phyloP scores from a whole-genome alignment of 2,888 invertebrate species.

The Ferrisia virgata region DNA sequence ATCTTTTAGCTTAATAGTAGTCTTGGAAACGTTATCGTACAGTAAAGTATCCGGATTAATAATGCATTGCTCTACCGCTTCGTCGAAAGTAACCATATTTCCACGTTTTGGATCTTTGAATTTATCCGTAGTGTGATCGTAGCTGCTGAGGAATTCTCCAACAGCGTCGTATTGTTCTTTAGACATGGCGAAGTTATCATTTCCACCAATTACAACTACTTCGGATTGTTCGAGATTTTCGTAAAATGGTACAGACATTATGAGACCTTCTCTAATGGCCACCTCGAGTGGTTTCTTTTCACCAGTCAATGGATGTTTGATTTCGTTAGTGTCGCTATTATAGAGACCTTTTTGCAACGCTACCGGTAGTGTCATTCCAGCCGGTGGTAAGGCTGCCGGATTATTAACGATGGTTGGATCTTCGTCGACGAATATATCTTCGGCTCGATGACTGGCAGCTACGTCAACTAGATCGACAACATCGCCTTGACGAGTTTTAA shows the following conservation, averaged over 20 bases:
- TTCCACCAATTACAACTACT: not conserved
- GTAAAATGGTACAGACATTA: constrained; percentile 61
- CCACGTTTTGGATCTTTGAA: not conserved
- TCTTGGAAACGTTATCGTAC: constrained; percentile 48
- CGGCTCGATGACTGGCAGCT: constrained; percentile 67
- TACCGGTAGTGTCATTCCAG: constrained; percentile 78
- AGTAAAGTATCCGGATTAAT: not conserved
- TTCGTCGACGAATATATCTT: constrained; percentile 61
- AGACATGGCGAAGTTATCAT: constrained; percentile 1
- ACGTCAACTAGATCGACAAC: constrained; percentile 63
- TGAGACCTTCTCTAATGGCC: constrained; percentile 71
- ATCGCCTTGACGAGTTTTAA: constrained; percentile 57
- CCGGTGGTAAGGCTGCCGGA: constrained; percentile 66
- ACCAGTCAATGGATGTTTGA: constrained; percentile 71
- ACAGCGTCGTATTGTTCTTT: not conserved
- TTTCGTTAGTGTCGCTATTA: constrained; percentile 63
- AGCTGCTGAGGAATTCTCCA: not conserved
- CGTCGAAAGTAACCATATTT: not conserved
- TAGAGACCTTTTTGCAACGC: constrained; percentile 72
- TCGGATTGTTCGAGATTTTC: constrained; percentile 9
- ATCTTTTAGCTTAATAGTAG: constrained; percentile 66
- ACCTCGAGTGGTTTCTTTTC: constrained; percentile 64
- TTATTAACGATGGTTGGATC: constrained; percentile 43
- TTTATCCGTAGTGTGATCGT: not conserved
- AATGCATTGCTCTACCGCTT: not conserved